phyloP scores from a whole-genome alignment of 2,888 invertebrate genomes.

The Sarcophaga rosellei region DNA sequence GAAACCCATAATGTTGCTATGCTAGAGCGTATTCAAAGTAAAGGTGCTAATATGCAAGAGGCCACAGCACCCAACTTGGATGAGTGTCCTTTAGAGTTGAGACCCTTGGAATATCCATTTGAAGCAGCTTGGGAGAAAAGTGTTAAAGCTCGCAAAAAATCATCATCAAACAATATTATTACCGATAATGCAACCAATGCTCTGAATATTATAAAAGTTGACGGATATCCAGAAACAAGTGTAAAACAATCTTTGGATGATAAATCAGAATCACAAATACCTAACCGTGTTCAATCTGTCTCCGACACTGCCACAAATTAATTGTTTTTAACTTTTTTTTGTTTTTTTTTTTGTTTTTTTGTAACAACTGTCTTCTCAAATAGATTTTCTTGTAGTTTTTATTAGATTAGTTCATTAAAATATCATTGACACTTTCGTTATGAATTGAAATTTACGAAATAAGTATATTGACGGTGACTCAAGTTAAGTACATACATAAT shows the following conservation, averaged over 20 bases:
- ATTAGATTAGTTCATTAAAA: not conserved
- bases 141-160: slow-evolving; percentile 68
- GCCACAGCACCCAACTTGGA: slow-evolving; percentile 82
- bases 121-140: slow-evolving; percentile 87
- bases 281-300: slow-evolving; percentile 38
- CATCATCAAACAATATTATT: not conserved
- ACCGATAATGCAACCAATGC: slow-evolving; percentile 62
- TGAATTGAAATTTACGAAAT: not conserved
- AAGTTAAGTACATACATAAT: too few relatives aligned
- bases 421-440: not conserved
- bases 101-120: slow-evolving; percentile 86
- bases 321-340: not conserved
- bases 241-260: slow-evolving; percentile 48
- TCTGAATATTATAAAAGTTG: slow-evolving; percentile 61
- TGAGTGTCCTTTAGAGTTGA: slow-evolving; percentile 83
- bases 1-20: slow-evolving; percentile 83
- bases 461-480: not conserved
- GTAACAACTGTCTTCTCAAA: not conserved
- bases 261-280: slow-evolving; percentile 65
- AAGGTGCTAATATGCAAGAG: slow-evolving; percentile 82
- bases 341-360: not conserved
- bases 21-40: slow-evolving; percentile 86
- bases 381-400: not conserved
- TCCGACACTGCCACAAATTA: slow-evolving; percentile 37
- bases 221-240: slow-evolving; percentile 32